Percentiles rank a stretch among this genome's conserved stretches.
Conservation (phyloP, 2,113 vertebrate species). For the Petroica traversi region DNA sequence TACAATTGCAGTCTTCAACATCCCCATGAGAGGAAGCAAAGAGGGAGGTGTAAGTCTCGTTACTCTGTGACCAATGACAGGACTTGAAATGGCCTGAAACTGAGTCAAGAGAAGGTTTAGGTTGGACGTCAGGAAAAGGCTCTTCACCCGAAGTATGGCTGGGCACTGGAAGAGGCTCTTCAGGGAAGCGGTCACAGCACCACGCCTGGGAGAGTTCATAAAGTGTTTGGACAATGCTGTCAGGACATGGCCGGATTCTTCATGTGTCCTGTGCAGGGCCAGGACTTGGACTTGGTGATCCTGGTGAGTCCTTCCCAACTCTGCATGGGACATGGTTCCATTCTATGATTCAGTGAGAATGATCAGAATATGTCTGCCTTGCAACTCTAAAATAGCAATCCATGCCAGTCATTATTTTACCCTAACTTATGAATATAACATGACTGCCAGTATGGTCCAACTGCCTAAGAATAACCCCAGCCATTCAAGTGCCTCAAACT, state of each 20-base stretch:
- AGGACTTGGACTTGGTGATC: neutral
- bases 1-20: neutral
- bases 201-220: neutral
- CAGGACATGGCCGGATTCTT: neutral
- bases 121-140: neutral
- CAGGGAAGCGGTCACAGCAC: neutral
- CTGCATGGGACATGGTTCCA: neutral
- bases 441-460: neutral
- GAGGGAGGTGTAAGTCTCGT: fast-evolving
- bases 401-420: neutral
- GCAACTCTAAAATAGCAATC: neutral
- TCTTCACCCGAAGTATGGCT: neutral
- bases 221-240: neutral
- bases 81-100: neutral
- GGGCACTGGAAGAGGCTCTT: neutral
- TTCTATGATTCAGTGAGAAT: neutral
- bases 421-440: fast-evolving
- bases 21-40: fast-evolving
- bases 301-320: neutral
- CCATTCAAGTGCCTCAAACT: neutral
- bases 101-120: neutral
- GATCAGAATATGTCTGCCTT: neutral
- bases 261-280: neutral
- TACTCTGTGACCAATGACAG: neutral
- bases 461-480: neutral